Percentiles rank a stretch among this genome's conserved stretches.
Conservation (phyloP, 2,113 vertebrate species). For the Coryphaenoides rupestris region DNA sequence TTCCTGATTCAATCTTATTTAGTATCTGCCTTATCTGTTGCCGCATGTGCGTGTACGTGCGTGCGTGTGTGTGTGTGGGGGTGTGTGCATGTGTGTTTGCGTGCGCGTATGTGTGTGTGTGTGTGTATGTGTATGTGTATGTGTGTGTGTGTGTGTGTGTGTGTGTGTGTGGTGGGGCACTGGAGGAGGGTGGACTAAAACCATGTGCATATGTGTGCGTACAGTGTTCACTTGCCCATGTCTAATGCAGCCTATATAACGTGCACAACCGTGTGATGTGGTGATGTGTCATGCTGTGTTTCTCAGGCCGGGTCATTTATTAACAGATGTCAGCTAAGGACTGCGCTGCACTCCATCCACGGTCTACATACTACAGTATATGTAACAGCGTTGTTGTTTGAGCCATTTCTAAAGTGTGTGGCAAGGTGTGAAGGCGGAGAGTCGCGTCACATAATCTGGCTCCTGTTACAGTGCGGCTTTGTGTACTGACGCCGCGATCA, state of each 20-base stretch:
- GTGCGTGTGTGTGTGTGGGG: neutral
- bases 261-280: too few species aligned
- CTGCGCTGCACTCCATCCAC: too few species aligned
- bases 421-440: constrained; percentile 1
- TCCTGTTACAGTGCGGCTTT: constrained; percentile 16
- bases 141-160: neutral
- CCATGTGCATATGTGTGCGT: neutral
- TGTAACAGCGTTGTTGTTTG: too few species aligned
- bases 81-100: constrained; percentile 4
- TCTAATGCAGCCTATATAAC: neutral
- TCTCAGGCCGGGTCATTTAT: too few species aligned
- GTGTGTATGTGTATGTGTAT: neutral
- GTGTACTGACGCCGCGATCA: constrained; percentile 49
- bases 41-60: neutral
- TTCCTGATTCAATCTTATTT: too few species aligned
- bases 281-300: too few species aligned
- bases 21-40: neutral
- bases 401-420: neutral
- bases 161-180: neutral
- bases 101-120: neutral
- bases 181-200: too few species aligned
- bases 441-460: constrained; percentile 13
- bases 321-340: neutral
- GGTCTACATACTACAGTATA: too few species aligned
- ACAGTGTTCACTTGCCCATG: neutral